Evolutionary conservation across 2,797 vertebrate species (phyloP).

Genomic region (Oreochromis grahami): DNA sequence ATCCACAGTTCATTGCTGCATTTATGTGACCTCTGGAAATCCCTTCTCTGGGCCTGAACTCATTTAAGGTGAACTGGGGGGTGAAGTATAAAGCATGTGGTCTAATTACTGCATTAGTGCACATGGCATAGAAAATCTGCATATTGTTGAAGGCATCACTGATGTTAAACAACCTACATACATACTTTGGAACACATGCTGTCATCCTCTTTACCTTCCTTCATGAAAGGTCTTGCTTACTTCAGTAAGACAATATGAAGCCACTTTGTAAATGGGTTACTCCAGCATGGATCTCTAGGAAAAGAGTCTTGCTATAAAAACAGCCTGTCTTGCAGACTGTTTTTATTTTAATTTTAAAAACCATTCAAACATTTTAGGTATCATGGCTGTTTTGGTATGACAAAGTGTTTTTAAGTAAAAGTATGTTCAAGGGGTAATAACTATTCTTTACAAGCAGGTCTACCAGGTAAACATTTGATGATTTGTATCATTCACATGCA

Average conservation of each 20-base stretch:
- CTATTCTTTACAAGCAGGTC: background rate
- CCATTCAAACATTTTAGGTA: background rate
- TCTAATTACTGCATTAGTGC: no score
- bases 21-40: background rate
- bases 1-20: background rate
- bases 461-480: background rate
- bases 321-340: accelerated
- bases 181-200: background rate
- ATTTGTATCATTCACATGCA: background rate
- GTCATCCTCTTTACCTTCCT: background rate
- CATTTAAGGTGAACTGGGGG: background rate
- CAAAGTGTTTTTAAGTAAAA: background rate
- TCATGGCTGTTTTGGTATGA: background rate
- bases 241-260: background rate
- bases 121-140: background rate
- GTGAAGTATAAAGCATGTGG: no score
- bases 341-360: background rate
- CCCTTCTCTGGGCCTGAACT: background rate
- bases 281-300: background rate
- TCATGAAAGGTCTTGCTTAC: background rate
- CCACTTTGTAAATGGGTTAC: background rate
- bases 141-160: background rate
- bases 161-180: background rate
- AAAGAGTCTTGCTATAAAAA: accelerated
- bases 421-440: background rate